A percentile compares a stretch with the other conserved stretches of the same genome.
phyloP scores from a whole-genome alignment of 1,140 invertebrate species.

The Pogonognathellus flavescens region DNA sequence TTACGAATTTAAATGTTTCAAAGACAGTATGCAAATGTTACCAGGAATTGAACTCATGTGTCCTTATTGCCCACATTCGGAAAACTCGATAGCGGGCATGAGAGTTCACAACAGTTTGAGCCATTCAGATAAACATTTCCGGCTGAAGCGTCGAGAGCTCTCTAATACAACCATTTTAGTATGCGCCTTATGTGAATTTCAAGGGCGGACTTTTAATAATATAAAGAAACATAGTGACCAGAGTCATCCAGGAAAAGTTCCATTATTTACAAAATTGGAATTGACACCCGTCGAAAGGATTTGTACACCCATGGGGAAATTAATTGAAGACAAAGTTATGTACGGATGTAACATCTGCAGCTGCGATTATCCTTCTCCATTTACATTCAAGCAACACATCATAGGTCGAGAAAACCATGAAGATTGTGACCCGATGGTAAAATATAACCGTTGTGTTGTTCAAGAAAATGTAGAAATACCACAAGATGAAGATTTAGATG shows the following conservation, averaged over 20 bases:
- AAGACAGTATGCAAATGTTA: slow-evolving; percentile 24
- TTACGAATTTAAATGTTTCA: slow-evolving; percentile 46
- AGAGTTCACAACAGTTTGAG: slow-evolving; percentile 52
- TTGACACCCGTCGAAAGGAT: slow-evolving; percentile 17
- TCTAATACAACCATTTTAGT: slow-evolving; percentile 3
- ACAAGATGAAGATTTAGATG: neutral
- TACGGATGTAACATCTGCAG: neutral
- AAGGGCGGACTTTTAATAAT: slow-evolving; percentile 25
- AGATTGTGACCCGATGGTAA: neutral
- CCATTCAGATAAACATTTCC: slow-evolving; percentile 56
- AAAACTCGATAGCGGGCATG: slow-evolving; percentile 23
- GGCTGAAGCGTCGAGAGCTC: slow-evolving; percentile 27
- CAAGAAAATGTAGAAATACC: slow-evolving; percentile 29
- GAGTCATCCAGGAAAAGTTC: slow-evolving; percentile 24
- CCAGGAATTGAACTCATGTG: slow-evolving; percentile 13
- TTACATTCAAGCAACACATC: neutral
- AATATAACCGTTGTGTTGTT: slow-evolving; percentile 1
- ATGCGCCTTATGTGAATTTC: slow-evolving; percentile 54
- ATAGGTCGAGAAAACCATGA: neutral
- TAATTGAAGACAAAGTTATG: slow-evolving; percentile 46
- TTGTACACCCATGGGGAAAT: slow-evolving; percentile 5
- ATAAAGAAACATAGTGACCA: slow-evolving; percentile 44
- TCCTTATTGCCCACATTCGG: slow-evolving; percentile 51
- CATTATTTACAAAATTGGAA: slow-evolving; percentile 19
- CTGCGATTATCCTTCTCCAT: neutral